Percentiles rank a stretch among this genome's conserved stretches.
Evolutionary conservation across 2,113 vertebrate genomes (phyloP).

Genomic region (Chaetodon auriga): DNA sequence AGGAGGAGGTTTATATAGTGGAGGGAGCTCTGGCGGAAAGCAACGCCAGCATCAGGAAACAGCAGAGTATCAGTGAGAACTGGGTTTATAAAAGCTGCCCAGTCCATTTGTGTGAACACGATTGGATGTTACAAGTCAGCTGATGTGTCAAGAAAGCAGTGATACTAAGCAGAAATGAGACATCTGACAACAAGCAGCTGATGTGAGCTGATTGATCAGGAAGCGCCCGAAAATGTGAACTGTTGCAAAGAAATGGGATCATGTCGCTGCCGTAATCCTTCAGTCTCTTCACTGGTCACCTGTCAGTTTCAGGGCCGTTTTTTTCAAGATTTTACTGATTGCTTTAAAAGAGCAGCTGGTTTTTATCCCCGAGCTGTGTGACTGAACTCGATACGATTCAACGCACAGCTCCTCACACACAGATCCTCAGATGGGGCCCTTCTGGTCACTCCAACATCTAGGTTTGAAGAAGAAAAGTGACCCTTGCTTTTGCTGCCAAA

Average conservation of each 20-base stretch:
- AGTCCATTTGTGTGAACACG: no score
- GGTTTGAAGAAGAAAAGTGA: conserved; percentile 46
- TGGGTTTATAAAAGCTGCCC: no score
- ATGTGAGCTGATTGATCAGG: background rate
- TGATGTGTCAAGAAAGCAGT: no score
- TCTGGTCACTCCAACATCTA: conserved; percentile 40
- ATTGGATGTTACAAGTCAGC: no score
- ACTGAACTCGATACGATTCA: conserved; percentile 38
- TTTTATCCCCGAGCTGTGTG: conserved; percentile 18
- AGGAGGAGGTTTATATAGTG: no score
- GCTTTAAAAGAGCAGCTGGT: conserved; percentile 22
- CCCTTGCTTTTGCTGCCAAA: conserved; percentile 22
- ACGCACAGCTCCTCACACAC: conserved; percentile 4
- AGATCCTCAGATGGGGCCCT: conserved; percentile 32
- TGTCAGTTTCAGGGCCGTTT: conserved; percentile 4
- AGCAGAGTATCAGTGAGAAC: no score
- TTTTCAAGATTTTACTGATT: background rate
- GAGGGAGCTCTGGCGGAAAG: no score
- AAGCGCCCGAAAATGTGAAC: background rate
- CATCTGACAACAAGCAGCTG: no score
- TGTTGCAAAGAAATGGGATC: background rate
- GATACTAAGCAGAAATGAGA: no score
- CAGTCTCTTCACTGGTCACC: background rate
- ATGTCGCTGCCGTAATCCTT: background rate
- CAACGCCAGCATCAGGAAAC: no score